A percentile compares a stretch with the other conserved stretches of the same genome.
These are phyloP conservation scores for Zhuqinia jingwanae DNA, from an alignment of 2,888 invertebrate genomes.

Conservation along the genomic window DNA sequence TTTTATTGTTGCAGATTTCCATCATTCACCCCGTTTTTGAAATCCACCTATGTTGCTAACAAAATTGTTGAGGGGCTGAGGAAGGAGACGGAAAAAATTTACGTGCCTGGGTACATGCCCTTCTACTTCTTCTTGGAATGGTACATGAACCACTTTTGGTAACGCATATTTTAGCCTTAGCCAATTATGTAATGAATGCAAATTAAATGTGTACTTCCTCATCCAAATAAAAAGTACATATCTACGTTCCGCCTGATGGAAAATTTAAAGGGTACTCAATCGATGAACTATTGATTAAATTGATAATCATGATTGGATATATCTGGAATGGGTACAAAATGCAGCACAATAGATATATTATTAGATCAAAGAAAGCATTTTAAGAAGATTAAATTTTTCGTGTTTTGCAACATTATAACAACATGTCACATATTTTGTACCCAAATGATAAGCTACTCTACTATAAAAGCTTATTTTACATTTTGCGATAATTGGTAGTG, in stretches of 20 bases:
- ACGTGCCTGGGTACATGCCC: constrained; percentile 85
- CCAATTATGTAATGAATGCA: not conserved
- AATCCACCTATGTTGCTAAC: constrained; percentile 84
- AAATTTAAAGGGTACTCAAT: not conserved
- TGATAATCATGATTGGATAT: too few relatives aligned
- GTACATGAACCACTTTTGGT: constrained; percentile 78
- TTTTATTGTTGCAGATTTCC: constrained; percentile 83
- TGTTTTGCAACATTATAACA: too few relatives aligned
- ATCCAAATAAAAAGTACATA: not conserved
- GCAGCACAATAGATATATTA: too few relatives aligned
- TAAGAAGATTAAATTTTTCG: too few relatives aligned
- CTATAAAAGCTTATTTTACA: not conserved
- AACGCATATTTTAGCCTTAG: not conserved
- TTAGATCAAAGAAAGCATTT: too few relatives aligned
- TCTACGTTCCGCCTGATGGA: not conserved
- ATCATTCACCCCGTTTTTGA: constrained; percentile 85
- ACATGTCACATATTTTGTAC: too few relatives aligned
- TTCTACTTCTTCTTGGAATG: constrained; percentile 84
- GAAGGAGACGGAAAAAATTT: constrained; percentile 85
- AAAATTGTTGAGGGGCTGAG: constrained; percentile 85
- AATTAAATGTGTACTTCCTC: not conserved
- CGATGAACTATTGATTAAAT: not conserved
- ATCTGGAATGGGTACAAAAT: not conserved
- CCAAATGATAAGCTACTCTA: not conserved
- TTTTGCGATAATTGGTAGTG: not conserved